Conservation (phyloP, 2,113 vertebrate species). For the Bucco capensis region DNA sequence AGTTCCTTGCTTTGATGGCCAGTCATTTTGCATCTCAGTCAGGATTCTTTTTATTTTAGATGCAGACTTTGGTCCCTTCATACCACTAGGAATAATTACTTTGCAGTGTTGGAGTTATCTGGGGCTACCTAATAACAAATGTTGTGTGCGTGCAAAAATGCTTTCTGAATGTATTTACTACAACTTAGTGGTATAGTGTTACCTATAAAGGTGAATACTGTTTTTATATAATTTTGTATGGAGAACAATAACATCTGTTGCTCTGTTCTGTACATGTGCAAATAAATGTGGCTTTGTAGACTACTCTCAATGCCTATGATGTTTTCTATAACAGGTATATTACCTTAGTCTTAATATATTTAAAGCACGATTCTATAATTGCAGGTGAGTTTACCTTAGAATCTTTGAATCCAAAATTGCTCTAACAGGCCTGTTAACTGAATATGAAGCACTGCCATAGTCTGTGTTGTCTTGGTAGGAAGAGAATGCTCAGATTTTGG, state of each 20-base stretch:
- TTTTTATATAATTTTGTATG: constrained; percentile 78
- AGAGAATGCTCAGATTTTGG: neutral
- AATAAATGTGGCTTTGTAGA: constrained; percentile 82
- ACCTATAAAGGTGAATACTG: constrained; percentile 70
- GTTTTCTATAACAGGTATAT: constrained; percentile 2
- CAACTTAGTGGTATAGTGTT: constrained; percentile 56
- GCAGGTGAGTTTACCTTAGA: neutral
- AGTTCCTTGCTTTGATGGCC: constrained; percentile 32
- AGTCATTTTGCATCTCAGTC: constrained; percentile 7
- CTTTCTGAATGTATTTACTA: constrained; percentile 72
- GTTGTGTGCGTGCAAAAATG: constrained; percentile 66
- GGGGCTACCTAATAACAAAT: constrained; percentile 62
- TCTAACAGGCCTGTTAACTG: neutral
- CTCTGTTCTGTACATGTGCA: constrained; percentile 76
- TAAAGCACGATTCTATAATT: neutral
- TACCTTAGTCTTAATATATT: neutral
- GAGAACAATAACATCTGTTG: constrained; percentile 65
- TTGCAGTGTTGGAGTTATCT: constrained; percentile 64
- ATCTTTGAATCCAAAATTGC: neutral
- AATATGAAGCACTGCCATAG: neutral
- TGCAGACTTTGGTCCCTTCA: constrained; percentile 29
- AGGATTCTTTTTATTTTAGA: constrained; percentile 18
- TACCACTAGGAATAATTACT: constrained; percentile 44
- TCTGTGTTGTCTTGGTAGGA: neutral
- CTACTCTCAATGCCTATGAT: constrained; percentile 54